Evolutionary conservation across 2,113 vertebrate species (phyloP), one percentile per base, ranked within the genome.

Genomic region (Hippocampus comes): DNA sequence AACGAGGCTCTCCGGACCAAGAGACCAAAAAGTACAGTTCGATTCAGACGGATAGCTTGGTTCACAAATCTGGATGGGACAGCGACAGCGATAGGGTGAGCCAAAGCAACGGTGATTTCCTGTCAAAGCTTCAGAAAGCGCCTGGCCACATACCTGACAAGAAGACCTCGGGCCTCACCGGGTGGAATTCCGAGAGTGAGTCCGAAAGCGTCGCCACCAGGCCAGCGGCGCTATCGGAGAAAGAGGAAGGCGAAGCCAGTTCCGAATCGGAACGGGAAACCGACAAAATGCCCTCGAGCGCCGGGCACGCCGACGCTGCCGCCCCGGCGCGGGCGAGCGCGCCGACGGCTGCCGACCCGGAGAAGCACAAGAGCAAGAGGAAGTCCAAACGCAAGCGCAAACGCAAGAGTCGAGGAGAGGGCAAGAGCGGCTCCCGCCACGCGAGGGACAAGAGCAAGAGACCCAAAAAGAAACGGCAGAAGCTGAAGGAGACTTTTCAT

Each of bases 221-320:
- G 65, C 81, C 4, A 7, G 76, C 43, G 0, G 87, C 86, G 43
- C 80, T 92, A 42, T 97, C 95, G 21, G 89, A 94, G 63, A 98
- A 98, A 86, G 97, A 99, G 71, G 97, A 98, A 88, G 97, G 97
- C 1, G 97, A 99, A 72, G 96, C 97, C 11, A 94, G 94, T 1
- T 95, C 96, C 1, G 97, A 95, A 61, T 95, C 96, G 0, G 96
- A 96, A 9, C 78, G 79, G 0, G 80, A 83, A 11, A 74, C 9
- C 20, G 80, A 34, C 59, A 88, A 78, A 78, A 77, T 86, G 3
- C 88, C 75, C 0, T 59, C 83, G 0, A 74, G 70, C 1, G 85
- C 82, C 0, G 72, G 70, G 42, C 75, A 60, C 11, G 27, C 57
- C 7, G 56, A 41, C 8, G 70, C 60, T 9, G 68, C 90, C 12